phyloP scores from a whole-genome alignment of 2,797 vertebrate genomes.

The Lagocephalus sceleratus region DNA sequence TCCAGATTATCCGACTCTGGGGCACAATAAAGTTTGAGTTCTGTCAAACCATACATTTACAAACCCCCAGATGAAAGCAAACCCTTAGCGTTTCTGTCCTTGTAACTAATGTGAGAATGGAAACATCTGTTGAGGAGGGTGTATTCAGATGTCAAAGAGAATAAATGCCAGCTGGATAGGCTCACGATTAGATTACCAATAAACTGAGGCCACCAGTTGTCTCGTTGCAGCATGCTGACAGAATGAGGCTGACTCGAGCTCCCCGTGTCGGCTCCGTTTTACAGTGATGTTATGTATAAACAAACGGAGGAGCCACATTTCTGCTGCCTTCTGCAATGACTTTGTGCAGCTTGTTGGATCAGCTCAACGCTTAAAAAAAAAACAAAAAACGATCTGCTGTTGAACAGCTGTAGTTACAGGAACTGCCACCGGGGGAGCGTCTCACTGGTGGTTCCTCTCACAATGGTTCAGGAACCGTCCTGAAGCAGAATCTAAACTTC shows the following conservation, averaged over 20 bases:
- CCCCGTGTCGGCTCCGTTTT: conserved; percentile 32
- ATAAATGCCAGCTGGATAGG: neutral
- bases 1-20: conserved; percentile 94
- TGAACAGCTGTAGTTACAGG: neutral
- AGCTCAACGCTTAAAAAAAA: neutral
- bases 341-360: neutral
- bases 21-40: neutral
- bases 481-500: too few relatives aligned
- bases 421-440: too few relatives aligned
- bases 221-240: conserved; percentile 38
- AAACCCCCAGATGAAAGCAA: neutral
- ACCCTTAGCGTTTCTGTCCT: neutral
- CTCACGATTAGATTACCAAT: conserved; percentile 18
- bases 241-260: conserved; percentile 47
- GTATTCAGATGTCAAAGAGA: neutral
- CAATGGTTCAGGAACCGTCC: too few relatives aligned
- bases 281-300: conserved; percentile 27
- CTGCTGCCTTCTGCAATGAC: conserved; percentile 12
- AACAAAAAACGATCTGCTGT: neutral
- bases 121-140: neutral
- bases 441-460: too few relatives aligned
- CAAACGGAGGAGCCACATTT: conserved; percentile 33
- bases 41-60: too few relatives aligned
- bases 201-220: conserved; percentile 19
- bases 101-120: neutral